phyloP scores from a whole-genome alignment of 2,797 vertebrate species.

The Cyprinella venusta region DNA sequence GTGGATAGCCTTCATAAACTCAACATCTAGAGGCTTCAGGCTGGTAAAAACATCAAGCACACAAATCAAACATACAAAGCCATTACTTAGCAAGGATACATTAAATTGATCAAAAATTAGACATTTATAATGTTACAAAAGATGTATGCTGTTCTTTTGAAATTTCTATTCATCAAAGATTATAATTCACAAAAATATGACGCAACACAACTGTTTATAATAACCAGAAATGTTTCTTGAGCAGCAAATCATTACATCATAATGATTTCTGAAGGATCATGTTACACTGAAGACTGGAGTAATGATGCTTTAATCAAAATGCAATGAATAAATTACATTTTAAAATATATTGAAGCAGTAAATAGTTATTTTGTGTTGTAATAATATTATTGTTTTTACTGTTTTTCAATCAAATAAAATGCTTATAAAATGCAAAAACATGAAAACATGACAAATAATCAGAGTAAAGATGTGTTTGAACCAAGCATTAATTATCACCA shows the following conservation, averaged over 20 bases:
- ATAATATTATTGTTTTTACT: background rate
- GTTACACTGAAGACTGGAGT: background rate
- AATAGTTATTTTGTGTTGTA: background rate
- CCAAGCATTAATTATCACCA: background rate
- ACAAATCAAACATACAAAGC: background rate
- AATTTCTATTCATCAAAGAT: too few relatives aligned
- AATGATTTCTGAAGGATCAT: background rate
- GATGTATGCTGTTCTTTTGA: background rate
- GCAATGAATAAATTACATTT: background rate
- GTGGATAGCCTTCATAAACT: slow-evolving; percentile 99
- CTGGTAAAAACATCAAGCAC: slow-evolving; percentile 66
- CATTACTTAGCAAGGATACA: background rate
- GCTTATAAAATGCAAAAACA: too few relatives aligned
- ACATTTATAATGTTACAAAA: background rate
- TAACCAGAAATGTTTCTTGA: background rate
- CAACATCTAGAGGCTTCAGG: slow-evolving; percentile 94
- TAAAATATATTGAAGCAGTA: background rate
- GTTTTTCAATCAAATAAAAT: background rate
- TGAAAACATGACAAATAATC: too few relatives aligned
- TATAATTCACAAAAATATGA: background rate
- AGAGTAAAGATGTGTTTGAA: background rate
- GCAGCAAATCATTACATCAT: background rate
- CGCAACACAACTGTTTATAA: background rate
- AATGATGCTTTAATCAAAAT: background rate
- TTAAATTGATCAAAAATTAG: too few relatives aligned